phyloP scores from a whole-genome alignment of 2,888 invertebrate species.

The Podabrus alpinus region DNA sequence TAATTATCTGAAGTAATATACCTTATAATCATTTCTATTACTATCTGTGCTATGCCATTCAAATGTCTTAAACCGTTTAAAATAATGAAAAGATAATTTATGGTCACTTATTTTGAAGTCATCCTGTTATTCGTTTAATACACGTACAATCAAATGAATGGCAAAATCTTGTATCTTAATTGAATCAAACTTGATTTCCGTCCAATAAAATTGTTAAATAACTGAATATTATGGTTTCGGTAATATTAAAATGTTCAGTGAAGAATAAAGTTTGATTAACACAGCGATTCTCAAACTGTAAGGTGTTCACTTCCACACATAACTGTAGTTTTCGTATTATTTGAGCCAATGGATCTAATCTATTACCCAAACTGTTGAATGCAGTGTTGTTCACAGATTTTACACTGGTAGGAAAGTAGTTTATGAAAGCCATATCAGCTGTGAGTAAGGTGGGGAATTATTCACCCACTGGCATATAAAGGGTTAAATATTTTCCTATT shows the following conservation, averaged over 20 bases:
- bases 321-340: no score
- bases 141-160: neutral
- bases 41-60: neutral
- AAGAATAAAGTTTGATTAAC: neutral
- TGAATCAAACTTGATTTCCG: neutral
- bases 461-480: no score
- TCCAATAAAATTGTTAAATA: neutral
- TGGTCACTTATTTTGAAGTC: neutral
- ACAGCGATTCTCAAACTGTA: neutral
- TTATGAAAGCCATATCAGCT: no score
- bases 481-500: no score
- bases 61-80: neutral
- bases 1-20: neutral
- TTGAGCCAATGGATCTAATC: no score
- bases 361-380: no score
- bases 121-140: slow-evolving; percentile 2
- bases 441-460: no score
- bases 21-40: neutral
- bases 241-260: neutral
- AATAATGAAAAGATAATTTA: neutral
- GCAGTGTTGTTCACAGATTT: no score
- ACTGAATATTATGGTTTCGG: neutral
- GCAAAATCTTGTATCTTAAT: neutral
- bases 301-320: no score
- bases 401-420: no score